Conservation (phyloP, 2,797 vertebrate genomes). For the Clarias laeviceps region DNA sequence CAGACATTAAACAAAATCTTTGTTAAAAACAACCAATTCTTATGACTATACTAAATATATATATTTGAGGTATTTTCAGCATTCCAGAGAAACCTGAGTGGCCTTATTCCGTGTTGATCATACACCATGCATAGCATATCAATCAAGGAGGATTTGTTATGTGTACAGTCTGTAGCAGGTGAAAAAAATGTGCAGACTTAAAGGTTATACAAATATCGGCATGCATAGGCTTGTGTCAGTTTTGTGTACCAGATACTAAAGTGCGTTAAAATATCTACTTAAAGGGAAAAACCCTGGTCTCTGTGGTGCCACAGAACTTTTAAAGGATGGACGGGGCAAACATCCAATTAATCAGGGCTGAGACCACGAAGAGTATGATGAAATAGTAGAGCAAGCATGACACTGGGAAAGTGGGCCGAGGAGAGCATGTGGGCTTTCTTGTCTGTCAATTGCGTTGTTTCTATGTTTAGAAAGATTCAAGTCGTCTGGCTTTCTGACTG, state of each 20-base stretch:
- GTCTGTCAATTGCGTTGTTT: neutral
- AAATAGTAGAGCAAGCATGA: neutral
- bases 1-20: neutral
- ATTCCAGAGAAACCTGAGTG: conserved; percentile 66
- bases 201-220: conserved; percentile 21
- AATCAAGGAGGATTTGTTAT: conserved; percentile 37
- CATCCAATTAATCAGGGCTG: neutral
- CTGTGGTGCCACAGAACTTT: neutral
- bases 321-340: neutral
- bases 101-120: conserved; percentile 53
- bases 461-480: neutral
- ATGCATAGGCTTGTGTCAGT: conserved; percentile 27
- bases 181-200: neutral
- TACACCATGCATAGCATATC: conserved; percentile 71
- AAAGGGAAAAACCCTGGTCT: neutral
- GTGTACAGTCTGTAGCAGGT: conserved; percentile 44
- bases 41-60: neutral
- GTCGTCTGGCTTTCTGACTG: neutral
- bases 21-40: neutral
- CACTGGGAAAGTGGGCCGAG: neutral
- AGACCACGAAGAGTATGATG: neutral
- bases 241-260: neutral
- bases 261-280: neutral
- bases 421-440: neutral
- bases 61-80: conserved; percentile 51